Evolutionary conservation across 2,888 invertebrate species (phyloP).

Genomic region (Andrena dorsata): DNA sequence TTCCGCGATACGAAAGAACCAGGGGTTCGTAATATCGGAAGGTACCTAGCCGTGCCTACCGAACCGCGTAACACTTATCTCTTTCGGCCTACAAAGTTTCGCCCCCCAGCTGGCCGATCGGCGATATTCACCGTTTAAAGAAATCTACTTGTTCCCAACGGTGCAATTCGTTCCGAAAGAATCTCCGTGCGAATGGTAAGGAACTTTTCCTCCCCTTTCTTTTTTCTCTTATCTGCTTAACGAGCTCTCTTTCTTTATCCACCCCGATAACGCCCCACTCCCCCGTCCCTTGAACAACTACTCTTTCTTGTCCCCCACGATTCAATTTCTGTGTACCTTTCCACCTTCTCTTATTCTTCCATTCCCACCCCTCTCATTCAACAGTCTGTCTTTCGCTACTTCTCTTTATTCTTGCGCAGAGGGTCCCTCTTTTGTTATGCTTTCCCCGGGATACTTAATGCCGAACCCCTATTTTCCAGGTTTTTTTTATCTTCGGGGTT

Average conservation of each 20-base stretch:
- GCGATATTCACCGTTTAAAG: constrained; percentile 62
- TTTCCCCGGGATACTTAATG: constrained; percentile 30
- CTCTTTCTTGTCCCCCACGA: constrained; percentile 28
- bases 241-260: constrained; percentile 67
- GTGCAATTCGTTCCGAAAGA: constrained; percentile 60
- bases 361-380: constrained; percentile 5
- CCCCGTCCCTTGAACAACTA: neutral
- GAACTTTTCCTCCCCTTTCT: constrained; percentile 32
- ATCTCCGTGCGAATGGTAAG: constrained; percentile 65
- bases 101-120: constrained; percentile 56
- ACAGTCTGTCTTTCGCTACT: constrained; percentile 4
- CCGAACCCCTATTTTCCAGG: constrained; percentile 12
- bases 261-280: constrained; percentile 35
- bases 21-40: constrained; percentile 35
- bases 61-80: constrained; percentile 61
- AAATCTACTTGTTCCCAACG: constrained; percentile 58
- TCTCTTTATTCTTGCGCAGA: constrained; percentile 32
- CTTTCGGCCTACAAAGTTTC: constrained; percentile 52
- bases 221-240: constrained; percentile 65
- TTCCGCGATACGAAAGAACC: constrained; percentile 32
- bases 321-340: constrained; percentile 28
- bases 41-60: constrained; percentile 29
- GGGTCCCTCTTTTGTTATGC: constrained; percentile 37
- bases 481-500: constrained; percentile 8
- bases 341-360: constrained; percentile 26